Base-by-base conservation (phyloP, 2,113 vertebrate genomes). In the Phyllostomus discolor region DNA sequence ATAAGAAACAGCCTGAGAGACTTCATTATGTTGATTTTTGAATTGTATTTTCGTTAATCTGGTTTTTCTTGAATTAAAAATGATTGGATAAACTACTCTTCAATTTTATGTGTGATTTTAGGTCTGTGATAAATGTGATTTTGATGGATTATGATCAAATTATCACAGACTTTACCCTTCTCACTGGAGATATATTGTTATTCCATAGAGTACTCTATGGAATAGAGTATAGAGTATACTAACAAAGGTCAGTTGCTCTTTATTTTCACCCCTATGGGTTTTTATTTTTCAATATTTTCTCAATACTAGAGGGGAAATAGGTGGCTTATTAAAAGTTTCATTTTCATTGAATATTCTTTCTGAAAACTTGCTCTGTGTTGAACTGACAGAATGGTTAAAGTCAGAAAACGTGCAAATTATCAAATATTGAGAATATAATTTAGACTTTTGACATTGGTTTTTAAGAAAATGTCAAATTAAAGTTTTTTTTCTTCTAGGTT, bases 401-500 rank as follows among this genome's bases (percentile, higher is more conserved):
- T 28, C 66, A 19, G 35, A 91, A 85, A 87, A 83, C 15, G 15
- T 64, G 28, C 52, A 69, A 5, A 87, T 1, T 90, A 70, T 19
- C 16, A 82, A 70, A 28, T 62, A 52, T 4, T 70, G 24, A 50
- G 95, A 79, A 43, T 70, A 66, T 64, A 24, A 1, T 78, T 85
- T 69, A 64, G 26, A 5, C 28, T 88, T 92, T 70, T 83, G 31
- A 75, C 22, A 67, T 28, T 90, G 12, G 1, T 66, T 73, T 91
- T 62, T 78, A 17, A 22, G 57, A 20, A 64, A n/a, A 67, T 41
- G 4, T 83, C 41, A 70, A 76, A 70, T 88, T 35, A 64, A 43
- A 70, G 2, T 83, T 10, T n/a, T 20, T n/a, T 41, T 22, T 7
- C 95, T 88, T 97, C 76, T 95, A 99, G 99, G 98, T 99, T 99